Evolutionary conservation across 1,140 invertebrate genomes (phyloP).

Genomic region (Proales similis): DNA sequence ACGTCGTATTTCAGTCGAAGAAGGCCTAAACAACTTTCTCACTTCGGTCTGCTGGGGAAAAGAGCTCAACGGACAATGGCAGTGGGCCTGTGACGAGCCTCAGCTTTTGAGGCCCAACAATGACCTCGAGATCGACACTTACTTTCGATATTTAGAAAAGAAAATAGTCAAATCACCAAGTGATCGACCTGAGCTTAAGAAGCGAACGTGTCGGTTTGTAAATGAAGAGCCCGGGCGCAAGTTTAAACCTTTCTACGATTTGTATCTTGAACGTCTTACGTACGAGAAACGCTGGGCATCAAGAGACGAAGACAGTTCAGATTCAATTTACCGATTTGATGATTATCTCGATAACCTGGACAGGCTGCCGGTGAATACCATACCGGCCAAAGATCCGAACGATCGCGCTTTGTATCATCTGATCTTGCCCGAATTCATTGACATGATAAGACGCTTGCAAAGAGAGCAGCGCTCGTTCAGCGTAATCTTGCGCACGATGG

Average conservation of each 20-base stretch:
- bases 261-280: conserved; percentile 14
- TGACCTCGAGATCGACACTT: background rate
- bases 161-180: conserved; percentile 6
- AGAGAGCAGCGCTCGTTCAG: conserved; percentile 3
- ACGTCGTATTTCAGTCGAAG: conserved; percentile 26
- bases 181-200: conserved; percentile 31
- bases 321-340: too few species aligned
- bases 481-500: conserved; percentile 25
- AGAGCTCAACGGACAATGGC: conserved; percentile 13
- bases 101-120: background rate
- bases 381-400: conserved; percentile 15
- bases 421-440: conserved; percentile 31
- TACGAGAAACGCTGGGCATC: too few species aligned
- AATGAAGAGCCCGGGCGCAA: conserved; percentile 10
- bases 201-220: conserved; percentile 27
- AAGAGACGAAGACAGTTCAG: too few species aligned
- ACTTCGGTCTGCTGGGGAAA: conserved; percentile 23
- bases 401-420: conserved; percentile 14
- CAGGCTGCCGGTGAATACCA: conserved; percentile 11
- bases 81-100: conserved; percentile 8
- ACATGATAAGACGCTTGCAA: conserved; percentile 12
- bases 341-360: too few species aligned
- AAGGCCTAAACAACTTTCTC: conserved; percentile 29
- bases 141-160: conserved; percentile 37
- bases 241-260: conserved; percentile 1